phyloP scores from a whole-genome alignment of 2,113 vertebrate species.

The Ariopsis seemanni region DNA sequence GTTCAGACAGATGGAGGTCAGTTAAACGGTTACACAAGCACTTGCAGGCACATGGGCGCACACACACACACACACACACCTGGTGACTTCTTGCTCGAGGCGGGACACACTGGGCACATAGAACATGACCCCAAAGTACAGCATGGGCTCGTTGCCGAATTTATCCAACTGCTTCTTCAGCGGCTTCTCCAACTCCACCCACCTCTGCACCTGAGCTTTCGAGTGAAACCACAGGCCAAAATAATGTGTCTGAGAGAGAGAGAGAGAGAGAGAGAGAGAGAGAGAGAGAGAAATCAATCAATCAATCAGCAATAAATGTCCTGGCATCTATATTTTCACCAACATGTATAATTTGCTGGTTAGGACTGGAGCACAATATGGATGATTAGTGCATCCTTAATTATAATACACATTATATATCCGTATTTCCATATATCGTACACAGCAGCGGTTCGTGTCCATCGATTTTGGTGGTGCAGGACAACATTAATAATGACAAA shows the following conservation, averaged over 20 bases:
- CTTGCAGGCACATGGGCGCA: neutral
- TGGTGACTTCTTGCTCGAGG: slow-evolving; percentile 91
- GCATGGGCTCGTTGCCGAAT: slow-evolving; percentile 91
- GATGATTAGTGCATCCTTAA: too few species aligned
- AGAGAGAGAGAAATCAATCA: neutral
- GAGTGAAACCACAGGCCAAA: slow-evolving; percentile 95
- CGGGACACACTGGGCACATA: slow-evolving; percentile 90
- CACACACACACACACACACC: slow-evolving; percentile 54
- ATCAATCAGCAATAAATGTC: neutral
- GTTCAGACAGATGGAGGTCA: slow-evolving; percentile 14
- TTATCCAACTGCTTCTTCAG: slow-evolving; percentile 99
- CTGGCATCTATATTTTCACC: neutral
- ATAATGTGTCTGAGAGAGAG: slow-evolving; percentile 81
- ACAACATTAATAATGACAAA: neutral
- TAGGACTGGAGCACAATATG: neutral
- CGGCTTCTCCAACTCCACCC: slow-evolving; percentile 97
- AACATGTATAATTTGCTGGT: neutral
- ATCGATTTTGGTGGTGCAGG: neutral
- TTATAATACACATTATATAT: neutral
- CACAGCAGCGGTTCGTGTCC: neutral
- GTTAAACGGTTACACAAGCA: neutral
- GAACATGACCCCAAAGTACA: slow-evolving; percentile 98
- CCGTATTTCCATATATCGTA: neutral
- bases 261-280: slow-evolving; percentile 40
- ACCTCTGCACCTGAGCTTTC: slow-evolving; percentile 88